Base-by-base conservation (phyloP, 2,113 vertebrate species). In the Platichthys flesus region DNA sequence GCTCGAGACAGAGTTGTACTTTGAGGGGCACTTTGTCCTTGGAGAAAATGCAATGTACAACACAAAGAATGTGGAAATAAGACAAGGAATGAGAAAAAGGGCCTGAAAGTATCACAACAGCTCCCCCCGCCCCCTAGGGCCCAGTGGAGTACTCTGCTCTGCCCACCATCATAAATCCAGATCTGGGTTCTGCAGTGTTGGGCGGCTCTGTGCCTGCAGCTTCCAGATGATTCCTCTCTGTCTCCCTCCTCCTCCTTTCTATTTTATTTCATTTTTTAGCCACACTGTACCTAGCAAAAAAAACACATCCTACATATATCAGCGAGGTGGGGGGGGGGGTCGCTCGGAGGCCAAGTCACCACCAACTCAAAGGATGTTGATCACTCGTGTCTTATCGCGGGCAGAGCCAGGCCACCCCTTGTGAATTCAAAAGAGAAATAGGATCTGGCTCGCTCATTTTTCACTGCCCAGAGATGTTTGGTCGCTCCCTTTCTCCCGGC, bases 381-480 rank as follows among this genome's bases (percentile, higher is more conserved):
- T 95, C 92, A 92, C 93, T 93, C 82, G 85, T 76, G 88, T 89
- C 92, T 94, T 95, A 95, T 95, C 92, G 68, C 90, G 26, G 68
- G 78, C 89, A 74, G 67, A 89, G 91, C 90, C 93, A 92, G 90
- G 89, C 92, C 93, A 93, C 93, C 92, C 89, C 90, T 92, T 85
- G 92, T 90, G 93, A 94, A 94, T 94, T 95, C 23, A 94, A 93
- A 93, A 91, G 85, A 92, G 91, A 93, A 94, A 93, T 93, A 92
- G 91, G 92, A 93, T 95, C 93, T 89, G 56, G 24, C 86, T 78
- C 62, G 76, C 91, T 94, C 93, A 93, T 95, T 94, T 94, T 93
- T 95, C 94, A 94, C 88, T 80, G 79, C 81, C 79, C 88, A 58
- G 87, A 90, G 87, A 93, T 90, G 90, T 88, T 89, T 63, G 57